Conservation (phyloP, 2,888 invertebrate species). For the Seira musarum region DNA sequence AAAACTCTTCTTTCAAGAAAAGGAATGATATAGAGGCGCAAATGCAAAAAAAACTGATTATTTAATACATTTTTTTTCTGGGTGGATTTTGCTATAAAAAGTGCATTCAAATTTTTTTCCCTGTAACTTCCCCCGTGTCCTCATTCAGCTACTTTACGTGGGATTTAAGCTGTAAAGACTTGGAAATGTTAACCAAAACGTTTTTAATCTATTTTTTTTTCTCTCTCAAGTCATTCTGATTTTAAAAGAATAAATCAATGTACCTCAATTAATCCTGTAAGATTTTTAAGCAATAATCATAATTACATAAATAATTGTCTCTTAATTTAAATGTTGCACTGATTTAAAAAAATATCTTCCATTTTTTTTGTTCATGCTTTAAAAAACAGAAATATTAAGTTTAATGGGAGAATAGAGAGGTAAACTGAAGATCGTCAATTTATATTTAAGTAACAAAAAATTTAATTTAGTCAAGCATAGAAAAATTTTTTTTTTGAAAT, state of each 20-base stretch:
- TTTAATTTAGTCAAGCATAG: not conserved
- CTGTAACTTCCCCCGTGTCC: conserved; percentile 10
- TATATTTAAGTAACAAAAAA: not conserved
- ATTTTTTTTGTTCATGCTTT: not conserved
- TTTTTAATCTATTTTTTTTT: not conserved
- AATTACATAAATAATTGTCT: too few relatives aligned
- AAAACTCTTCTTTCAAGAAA: not conserved
- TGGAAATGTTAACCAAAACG: not conserved
- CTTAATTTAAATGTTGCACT: not conserved
- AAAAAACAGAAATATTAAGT: not conserved
- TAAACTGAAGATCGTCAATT: not conserved
- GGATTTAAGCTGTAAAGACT: not conserved
- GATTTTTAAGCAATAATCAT: too few relatives aligned
- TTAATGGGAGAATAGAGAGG: not conserved
- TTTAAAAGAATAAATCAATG: not conserved
- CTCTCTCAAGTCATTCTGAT: not conserved
- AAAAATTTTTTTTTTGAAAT: too few relatives aligned
- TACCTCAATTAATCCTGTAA: too few relatives aligned
- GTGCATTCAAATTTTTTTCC: too few relatives aligned
- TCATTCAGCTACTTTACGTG: conserved; percentile 1
- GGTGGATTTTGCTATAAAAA: too few relatives aligned
- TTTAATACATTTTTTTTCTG: too few relatives aligned
- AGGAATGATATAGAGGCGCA: too few relatives aligned
- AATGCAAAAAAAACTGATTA: too few relatives aligned
- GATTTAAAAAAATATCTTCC: conserved; percentile 4